Evolutionary conservation across 2,113 vertebrate genomes (phyloP), one percentile per base, ranked within the genome.

Genomic region (Gobius niger): DNA sequence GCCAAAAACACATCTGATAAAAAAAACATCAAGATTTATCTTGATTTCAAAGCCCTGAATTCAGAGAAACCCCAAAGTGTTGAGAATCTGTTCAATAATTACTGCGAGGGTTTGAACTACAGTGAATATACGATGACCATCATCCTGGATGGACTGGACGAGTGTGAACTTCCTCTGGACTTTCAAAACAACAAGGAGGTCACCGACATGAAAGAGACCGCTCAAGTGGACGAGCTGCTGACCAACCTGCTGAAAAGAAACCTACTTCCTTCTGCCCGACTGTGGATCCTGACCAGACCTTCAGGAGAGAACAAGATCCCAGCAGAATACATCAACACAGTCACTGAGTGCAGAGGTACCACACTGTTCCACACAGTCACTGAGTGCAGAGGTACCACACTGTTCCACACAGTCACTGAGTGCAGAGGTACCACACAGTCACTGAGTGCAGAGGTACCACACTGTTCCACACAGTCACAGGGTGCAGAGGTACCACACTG

Each of bases 251-350:
- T 86, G 59, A 80, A 65, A 10, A 68, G n/a, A 9, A 76, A 49
- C 0, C 0, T 87, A 8, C 67, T 87, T 65, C 9, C 70, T 13
- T 59, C 42, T 2, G 67, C 77, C 2, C 0, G 0, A 44, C 49
- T 87, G 41, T 84, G 75, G 85, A 87, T 87, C 13, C 59, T 82
- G 54, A 72, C 82, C 34, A 75, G 0, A 67, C 70, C 77, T 14
- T 72, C 80, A 84, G 65, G 53, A 72, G 65, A 64, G 0, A 1
- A 49, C 1, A 87, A 82, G 75, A 82, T 84, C 44, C 82, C 77
- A 42, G 0, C 15, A 18, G 0, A 34, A 14, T 70, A 62, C 34
- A 78, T 52, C 51, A 13, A 50, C 14, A 50, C 47, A 49, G 13
- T 82, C 24, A 24, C 24, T 3, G 24, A 24, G 24, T 24, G 24